phyloP scores from a whole-genome alignment of 2,888 invertebrate genomes.

The Allacma fusca region DNA sequence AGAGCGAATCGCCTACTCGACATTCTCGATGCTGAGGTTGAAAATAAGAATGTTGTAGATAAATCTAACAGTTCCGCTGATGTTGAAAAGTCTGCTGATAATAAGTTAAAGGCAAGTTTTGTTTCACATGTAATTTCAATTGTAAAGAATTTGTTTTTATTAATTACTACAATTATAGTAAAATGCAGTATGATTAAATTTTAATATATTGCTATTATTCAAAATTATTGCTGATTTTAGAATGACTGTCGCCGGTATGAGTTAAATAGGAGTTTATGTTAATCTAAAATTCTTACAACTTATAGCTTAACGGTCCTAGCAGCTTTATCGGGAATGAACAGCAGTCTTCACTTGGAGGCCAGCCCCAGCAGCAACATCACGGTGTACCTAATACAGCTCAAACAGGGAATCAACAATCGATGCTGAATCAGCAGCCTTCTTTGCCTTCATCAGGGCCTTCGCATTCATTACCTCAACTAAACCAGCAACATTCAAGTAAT shows the following conservation, averaged over 20 bases:
- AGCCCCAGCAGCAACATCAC: slow-evolving; percentile 22
- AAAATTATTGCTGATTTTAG: too few species aligned
- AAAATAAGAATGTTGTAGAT: slow-evolving; percentile 62
- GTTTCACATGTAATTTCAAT: neutral
- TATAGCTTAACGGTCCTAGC: neutral
- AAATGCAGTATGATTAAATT: too few species aligned
- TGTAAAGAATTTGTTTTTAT: too few species aligned
- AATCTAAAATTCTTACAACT: too few species aligned
- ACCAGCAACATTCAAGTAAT: neutral
- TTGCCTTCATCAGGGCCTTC: neutral
- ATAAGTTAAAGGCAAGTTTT: slow-evolving; percentile 8
- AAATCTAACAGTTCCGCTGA: slow-evolving; percentile 8
- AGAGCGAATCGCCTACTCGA: slow-evolving; percentile 71
- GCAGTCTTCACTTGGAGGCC: neutral
- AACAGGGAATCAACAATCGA: neutral
- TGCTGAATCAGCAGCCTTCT: neutral
- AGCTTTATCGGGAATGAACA: neutral
- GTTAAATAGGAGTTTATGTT: too few species aligned
- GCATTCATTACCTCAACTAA: neutral
- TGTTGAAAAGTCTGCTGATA: slow-evolving; percentile 19
- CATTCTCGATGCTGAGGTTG: slow-evolving; percentile 65
- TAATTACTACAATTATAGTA: too few species aligned
- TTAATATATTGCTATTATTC: neutral
- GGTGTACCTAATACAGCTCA: neutral
- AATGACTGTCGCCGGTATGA: too few species aligned